A percentile compares a stretch with the other conserved stretches of the same genome.
Evolutionary conservation across 2,888 invertebrate genomes (phyloP).

Genomic region (Osedax frankpressi): DNA sequence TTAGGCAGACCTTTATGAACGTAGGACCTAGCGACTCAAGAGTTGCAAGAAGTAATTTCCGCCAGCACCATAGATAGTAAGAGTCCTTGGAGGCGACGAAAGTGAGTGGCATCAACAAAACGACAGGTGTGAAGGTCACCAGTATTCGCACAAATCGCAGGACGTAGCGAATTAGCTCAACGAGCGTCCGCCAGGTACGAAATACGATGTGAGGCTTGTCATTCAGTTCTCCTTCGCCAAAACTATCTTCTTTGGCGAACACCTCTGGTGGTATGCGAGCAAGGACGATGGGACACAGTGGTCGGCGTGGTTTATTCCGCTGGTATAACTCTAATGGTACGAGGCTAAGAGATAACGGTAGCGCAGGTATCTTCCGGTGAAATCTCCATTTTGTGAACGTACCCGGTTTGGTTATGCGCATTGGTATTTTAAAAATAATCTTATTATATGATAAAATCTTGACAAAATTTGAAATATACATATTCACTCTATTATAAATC

Average conservation of each 20-base stretch:
- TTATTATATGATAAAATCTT: too few species aligned
- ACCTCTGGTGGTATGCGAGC: constrained; percentile 20
- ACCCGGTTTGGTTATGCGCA: too few species aligned
- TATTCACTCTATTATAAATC: too few species aligned
- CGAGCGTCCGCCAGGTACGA: constrained; percentile 5
- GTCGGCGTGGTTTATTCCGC: background rate
- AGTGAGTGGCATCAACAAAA: constrained; percentile 31
- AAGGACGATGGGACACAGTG: constrained; percentile 9
- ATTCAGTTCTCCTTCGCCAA: background rate
- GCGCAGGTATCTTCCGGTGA: too few species aligned
- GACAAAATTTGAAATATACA: too few species aligned
- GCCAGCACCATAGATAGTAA: constrained; percentile 28
- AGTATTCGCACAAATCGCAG: constrained; percentile 25
- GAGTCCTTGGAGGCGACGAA: constrained; percentile 15
- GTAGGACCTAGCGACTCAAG: constrained; percentile 48
- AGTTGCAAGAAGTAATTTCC: constrained; percentile 30
- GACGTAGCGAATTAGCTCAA: background rate
- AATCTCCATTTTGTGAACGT: too few species aligned
- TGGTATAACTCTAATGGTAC: background rate
- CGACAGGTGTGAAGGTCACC: constrained; percentile 30
- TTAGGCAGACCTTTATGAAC: constrained; percentile 43
- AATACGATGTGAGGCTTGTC: constrained; percentile 8
- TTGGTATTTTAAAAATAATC: too few species aligned
- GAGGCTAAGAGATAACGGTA: too few species aligned
- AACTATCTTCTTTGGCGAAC: constrained; percentile 20